These are phyloP conservation scores for Pyrgus malvae DNA, from an alignment of 2,888 invertebrate species.

Conservation along the genomic window DNA sequence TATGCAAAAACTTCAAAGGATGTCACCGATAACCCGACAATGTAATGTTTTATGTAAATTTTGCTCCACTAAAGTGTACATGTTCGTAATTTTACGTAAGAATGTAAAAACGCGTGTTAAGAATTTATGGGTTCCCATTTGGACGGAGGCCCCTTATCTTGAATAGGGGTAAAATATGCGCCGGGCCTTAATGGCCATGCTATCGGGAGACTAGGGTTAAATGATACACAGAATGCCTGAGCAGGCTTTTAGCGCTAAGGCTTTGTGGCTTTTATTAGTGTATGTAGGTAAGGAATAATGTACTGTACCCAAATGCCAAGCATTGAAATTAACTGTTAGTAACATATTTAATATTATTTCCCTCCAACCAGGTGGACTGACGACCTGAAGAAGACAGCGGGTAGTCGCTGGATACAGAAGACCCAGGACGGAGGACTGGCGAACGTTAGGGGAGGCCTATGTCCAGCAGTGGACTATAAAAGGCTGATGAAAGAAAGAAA, in stretches of 20 bases:
- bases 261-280: background rate
- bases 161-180: slow-evolving; percentile 32
- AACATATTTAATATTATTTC: too few relatives aligned
- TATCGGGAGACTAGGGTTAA: slow-evolving; percentile 23
- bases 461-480: too few relatives aligned
- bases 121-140: slow-evolving; percentile 32
- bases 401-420: too few relatives aligned
- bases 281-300: too few relatives aligned
- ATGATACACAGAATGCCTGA: slow-evolving; percentile 1
- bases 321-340: too few relatives aligned
- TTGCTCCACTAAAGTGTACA: slow-evolving; percentile 21
- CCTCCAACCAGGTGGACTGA: too few relatives aligned
- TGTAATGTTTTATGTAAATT: slow-evolving; percentile 21
- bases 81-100: slow-evolving; percentile 19
- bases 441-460: too few relatives aligned
- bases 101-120: slow-evolving; percentile 17
- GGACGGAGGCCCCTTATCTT: slow-evolving; percentile 33
- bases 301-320: too few relatives aligned
- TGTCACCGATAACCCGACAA: slow-evolving; percentile 17
- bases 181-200: slow-evolving; percentile 20
- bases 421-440: too few relatives aligned
- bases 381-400: too few relatives aligned
- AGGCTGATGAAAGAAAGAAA: too few relatives aligned
- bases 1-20: background rate
- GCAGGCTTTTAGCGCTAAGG: background rate